These are phyloP conservation scores for Microcaecilia unicolor DNA, from an alignment of 2,797 vertebrate genomes.

Conservation along the genomic window DNA sequence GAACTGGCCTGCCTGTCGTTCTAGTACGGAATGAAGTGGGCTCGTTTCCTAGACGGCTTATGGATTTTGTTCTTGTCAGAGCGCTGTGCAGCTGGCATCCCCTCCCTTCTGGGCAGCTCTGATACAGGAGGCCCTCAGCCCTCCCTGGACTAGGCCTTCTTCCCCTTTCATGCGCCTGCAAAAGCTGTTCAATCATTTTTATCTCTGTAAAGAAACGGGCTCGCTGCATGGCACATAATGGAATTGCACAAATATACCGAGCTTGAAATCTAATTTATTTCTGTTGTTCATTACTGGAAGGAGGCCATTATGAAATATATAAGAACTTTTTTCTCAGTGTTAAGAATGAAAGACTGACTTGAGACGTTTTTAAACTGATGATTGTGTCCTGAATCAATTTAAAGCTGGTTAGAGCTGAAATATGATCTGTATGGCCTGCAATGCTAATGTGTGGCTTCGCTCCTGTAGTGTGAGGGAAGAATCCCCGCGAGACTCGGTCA, in stretches of 20 bases:
- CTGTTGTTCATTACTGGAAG: conserved; percentile 74
- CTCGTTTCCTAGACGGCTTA: no score
- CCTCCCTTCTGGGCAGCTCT: no score
- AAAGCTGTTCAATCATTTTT: conserved; percentile 74
- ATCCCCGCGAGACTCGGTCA: no score
- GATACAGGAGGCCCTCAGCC: no score
- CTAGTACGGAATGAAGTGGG: no score
- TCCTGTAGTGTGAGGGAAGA: neutral
- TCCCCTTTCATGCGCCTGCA: conserved; percentile 47
- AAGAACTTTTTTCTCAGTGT: conserved; percentile 48
- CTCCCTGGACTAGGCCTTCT: no score
- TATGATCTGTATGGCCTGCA: conserved; percentile 40
- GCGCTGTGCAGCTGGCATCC: no score
- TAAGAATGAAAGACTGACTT: conserved; percentile 60
- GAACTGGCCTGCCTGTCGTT: no score
- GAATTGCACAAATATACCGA: conserved; percentile 75
- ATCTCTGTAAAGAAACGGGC: conserved; percentile 61
- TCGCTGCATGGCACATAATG: conserved; percentile 70
- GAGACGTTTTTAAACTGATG: conserved; percentile 58
- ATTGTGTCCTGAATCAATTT: conserved; percentile 65
- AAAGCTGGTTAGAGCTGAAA: conserved; percentile 59
- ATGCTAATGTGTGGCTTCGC: conserved; percentile 26
- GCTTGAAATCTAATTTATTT: conserved; percentile 75
- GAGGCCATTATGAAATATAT: conserved; percentile 69
- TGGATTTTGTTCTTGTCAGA: no score